Percentiles rank a stretch among this genome's conserved stretches.
These are phyloP conservation scores for Zoanthus gigantus DNA, from an alignment of 92 coral and sea anemone species.

Conservation along the genomic window DNA sequence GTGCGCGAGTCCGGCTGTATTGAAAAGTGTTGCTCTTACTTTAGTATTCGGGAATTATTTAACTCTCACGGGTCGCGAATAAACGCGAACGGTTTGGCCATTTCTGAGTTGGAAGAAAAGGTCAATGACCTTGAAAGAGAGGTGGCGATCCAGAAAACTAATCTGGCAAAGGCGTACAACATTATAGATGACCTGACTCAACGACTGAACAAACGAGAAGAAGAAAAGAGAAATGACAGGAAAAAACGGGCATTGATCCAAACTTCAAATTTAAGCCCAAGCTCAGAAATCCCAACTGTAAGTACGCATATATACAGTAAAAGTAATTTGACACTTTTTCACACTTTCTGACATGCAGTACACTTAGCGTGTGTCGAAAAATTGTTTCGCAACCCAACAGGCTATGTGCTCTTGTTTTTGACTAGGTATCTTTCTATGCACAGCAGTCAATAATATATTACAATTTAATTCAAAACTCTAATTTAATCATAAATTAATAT, in stretches of 20 bases:
- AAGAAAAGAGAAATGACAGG: not conserved
- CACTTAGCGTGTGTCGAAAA: not conserved
- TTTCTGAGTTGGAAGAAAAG: not conserved
- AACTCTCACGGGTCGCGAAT: not conserved
- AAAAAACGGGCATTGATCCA: not conserved
- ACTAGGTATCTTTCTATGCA: not conserved
- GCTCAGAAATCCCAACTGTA: not conserved
- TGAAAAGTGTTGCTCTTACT: not conserved
- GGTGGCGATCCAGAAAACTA: not conserved
- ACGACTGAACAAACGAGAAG: not conserved
- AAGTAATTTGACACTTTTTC: not conserved
- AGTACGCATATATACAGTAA: not conserved
- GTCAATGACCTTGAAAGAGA: conserved; percentile 8
- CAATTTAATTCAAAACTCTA: not conserved
- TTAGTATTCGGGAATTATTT: not conserved
- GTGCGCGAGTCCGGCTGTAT: not conserved
- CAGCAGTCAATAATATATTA: not conserved
- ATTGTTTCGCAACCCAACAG: not conserved
- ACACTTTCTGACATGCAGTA: not conserved
- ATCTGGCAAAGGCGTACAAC: not conserved
- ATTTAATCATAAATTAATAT: not conserved
- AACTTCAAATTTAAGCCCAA: conserved; percentile 3
- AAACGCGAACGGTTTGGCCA: not conserved
- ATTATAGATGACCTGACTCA: not conserved
- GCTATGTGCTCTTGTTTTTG: not conserved